Evolutionary conservation across 1,140 invertebrate species (phyloP), one percentile per base, ranked within the genome.

Genomic region (Pteromalus puparum): DNA sequence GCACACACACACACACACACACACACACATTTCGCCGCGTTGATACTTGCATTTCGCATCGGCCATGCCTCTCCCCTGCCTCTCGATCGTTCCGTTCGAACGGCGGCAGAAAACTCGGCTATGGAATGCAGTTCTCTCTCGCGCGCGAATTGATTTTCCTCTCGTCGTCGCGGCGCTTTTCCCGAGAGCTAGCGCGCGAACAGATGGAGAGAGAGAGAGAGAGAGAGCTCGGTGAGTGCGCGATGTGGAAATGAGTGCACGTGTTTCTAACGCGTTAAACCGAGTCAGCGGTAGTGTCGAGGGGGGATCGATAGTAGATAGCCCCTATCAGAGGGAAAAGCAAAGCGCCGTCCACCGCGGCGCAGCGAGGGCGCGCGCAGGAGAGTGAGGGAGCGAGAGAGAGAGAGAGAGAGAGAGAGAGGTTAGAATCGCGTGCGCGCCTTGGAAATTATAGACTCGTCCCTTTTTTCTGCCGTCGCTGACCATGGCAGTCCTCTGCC

Each of bases 151-250:
- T 42, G 78, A 68, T 61, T 48, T 77, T 76, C 73, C 42, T 82
- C 28, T 82, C 72, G n/a, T 61, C 42, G n/a, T 65, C 38, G 73
- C 9, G 26, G 9, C 67, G 67, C 67, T 30, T 70, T 70, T 30
- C 4, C 24, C 67, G 67, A 70, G 67, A 70, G 67, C 68, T 18
- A 26, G 61, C 26, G 75, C 73, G 30, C 34, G 46, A 18, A 42
- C 26, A 70, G 26, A 21, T 13, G 2, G 1, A 42, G 28, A 34
- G 34, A 26, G 34, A 26, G 21, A 30, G 24, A n/a, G 24, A 79
- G 61, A 48, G 24, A 72, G 70, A 74, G 74, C 78, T 82, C 74
- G 82, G 86, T 82, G 83, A 82, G 53, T 76, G 73, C 72, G 53
- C 72, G 34, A 75, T 61, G 38, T 34, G 38, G 28, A 84, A 84